These are phyloP conservation scores for Mustela nigripes DNA, from an alignment of 2,113 vertebrate genomes.

Conservation along the genomic window DNA sequence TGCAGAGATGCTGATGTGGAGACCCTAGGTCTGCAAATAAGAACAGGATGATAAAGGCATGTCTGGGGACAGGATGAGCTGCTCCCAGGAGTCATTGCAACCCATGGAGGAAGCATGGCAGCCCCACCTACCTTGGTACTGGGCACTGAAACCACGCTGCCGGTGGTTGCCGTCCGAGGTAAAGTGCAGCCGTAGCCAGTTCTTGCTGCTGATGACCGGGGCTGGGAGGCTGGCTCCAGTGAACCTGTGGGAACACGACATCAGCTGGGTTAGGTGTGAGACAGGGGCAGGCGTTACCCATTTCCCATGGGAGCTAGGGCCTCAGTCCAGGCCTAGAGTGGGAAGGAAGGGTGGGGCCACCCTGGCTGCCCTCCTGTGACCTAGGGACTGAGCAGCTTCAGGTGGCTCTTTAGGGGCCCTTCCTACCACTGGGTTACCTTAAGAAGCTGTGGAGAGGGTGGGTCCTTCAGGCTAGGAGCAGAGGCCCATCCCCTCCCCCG, in stretches of 20 bases:
- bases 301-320: background rate
- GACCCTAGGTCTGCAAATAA: background rate
- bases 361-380: rapidly evolving
- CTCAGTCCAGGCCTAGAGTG: background rate
- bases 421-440: background rate
- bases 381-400: background rate
- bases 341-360: no score
- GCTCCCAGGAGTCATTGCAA: rapidly evolving
- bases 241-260: slow-evolving; percentile 90
- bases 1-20: background rate
- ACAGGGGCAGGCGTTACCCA: background rate
- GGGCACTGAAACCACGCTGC: slow-evolving; percentile 97
- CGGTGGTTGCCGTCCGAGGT: slow-evolving; percentile 97
- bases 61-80: rapidly evolving
- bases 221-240: slow-evolving; percentile 96
- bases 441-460: background rate
- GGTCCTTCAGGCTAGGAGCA: background rate
- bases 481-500: background rate
- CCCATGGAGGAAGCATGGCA: rapidly evolving
- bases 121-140: slow-evolving; percentile 94
- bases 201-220: slow-evolving; percentile 99
- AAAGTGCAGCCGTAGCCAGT: slow-evolving; percentile 98
- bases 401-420: background rate
- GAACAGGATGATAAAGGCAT: background rate
- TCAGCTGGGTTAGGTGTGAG: background rate